These are phyloP conservation scores for Onychostruthus taczanowskii DNA, from an alignment of 2,113 vertebrate genomes.

Conservation along the genomic window DNA sequence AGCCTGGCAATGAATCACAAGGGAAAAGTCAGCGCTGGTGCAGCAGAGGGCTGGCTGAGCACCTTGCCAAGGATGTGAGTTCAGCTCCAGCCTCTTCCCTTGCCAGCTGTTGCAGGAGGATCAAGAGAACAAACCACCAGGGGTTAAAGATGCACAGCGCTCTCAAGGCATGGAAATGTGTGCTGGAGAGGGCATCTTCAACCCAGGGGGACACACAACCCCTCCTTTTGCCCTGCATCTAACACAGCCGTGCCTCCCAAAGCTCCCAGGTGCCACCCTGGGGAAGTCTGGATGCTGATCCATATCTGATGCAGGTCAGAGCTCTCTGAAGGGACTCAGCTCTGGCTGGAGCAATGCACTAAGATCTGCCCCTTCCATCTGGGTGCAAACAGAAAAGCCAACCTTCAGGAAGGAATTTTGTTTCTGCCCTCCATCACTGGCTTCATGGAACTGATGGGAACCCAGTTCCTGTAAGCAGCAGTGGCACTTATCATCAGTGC, in stretches of 20 bases:
- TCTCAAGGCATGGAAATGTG: neutral
- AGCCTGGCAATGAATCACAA: neutral
- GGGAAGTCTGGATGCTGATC: neutral
- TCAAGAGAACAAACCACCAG: neutral
- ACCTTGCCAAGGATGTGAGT: neutral
- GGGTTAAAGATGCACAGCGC: neutral
- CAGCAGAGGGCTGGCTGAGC: neutral
- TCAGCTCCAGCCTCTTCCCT: neutral
- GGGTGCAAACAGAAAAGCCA: neutral
- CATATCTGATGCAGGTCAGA: neutral
- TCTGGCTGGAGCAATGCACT: neutral
- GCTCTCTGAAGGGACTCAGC: neutral
- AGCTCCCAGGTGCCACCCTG: neutral
- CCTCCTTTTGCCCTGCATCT: neutral
- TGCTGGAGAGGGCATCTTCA: neutral
- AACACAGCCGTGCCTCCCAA: accelerated
- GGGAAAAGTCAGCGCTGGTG: neutral
- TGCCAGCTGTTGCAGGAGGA: neutral
- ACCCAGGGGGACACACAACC: neutral
- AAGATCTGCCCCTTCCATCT: neutral
- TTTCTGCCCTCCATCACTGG: neutral
- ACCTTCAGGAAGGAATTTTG: neutral
- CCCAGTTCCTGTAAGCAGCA: neutral
- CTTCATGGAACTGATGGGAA: neutral
- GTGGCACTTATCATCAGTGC: neutral